phyloP scores from a whole-genome alignment of 2,888 invertebrate species.

The Resseliella maxima region DNA sequence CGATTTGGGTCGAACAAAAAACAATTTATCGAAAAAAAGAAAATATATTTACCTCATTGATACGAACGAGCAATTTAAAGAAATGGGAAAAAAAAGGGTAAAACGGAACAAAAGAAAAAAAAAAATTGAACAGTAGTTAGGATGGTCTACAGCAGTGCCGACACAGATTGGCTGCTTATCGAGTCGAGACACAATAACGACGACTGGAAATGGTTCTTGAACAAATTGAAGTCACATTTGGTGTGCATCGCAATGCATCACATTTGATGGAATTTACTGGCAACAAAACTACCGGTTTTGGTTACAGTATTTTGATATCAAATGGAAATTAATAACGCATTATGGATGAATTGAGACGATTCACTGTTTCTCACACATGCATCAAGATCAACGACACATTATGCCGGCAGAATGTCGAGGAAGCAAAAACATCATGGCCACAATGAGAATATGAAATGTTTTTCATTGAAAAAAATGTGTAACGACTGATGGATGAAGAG shows the following conservation, averaged over 20 bases:
- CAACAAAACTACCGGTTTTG: conserved; percentile 52
- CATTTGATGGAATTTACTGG: neutral
- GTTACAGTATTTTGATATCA: conserved; percentile 26
- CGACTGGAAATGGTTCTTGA: neutral
- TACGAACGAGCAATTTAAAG: neutral
- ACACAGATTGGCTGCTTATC: conserved; percentile 1
- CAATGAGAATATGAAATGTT: neutral
- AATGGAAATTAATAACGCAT: conserved; percentile 52
- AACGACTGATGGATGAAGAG: neutral
- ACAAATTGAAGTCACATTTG: conserved; percentile 11
- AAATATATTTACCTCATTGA: no score
- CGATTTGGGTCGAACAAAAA: neutral
- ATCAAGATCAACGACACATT: neutral
- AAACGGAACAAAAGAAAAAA: neutral
- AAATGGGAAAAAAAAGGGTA: neutral
- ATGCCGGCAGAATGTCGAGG: neutral
- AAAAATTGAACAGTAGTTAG: conserved; percentile 4
- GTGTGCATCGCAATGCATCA: conserved; percentile 42
- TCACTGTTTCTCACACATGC: conserved; percentile 53
- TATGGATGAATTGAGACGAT: neutral
- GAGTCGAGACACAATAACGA: neutral
- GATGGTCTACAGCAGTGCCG: conserved; percentile 20
- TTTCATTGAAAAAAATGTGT: no score
- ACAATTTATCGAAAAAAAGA: neutral
- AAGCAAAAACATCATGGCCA: no score